Evolutionary conservation across 2,888 invertebrate species (phyloP), one percentile per base, ranked within the genome.

Genomic region (Sinelater perroti): DNA sequence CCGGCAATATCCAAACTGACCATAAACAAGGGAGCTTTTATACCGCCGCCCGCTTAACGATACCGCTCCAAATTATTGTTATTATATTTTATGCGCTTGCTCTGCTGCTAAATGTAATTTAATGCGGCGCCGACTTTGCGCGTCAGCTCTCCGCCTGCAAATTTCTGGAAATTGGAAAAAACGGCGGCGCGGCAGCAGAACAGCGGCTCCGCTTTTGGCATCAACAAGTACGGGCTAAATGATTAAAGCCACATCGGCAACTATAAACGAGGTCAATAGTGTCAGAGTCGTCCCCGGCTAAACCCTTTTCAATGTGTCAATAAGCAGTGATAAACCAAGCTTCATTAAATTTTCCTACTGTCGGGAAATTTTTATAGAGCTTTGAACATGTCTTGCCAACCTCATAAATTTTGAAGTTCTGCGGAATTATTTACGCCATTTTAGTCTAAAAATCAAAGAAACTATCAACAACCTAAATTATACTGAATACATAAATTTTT

Each of bases 21-120:
- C 66, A 67, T 70, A 70, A 70, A 70, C 70, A 68, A 68, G 67
- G 65, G 66, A 66, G 65, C 68, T 66, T 67, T 68, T 69, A 68
- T 63, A 61, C 63, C 60, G 60, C 66, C 66, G 64, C 68, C 68
- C 65, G 67, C 69, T 70, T 66, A 69, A 68, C 69, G 69, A 68
- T 67, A 67, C 68, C 68, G 63, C 69, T 67, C 66, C 66, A 67
- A 69, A 70, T 69, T 70, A 70, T 70, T 69, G 68, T 70, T 70
- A 70, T 68, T 69, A 70, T 69, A 67, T 66, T 70, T 70, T 69
- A 70, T 65, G 66, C 55, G 62, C 56, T 59, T 64, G 49, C 56
- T 53, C 50, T 30, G 45, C 59, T 55, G 51, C 59, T 54, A 55
- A 59, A 59, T 50, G 38, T 53, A 53, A 52, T 58, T 49, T 58